Base-by-base conservation (phyloP, 2,113 vertebrate genomes). In the Monarcha castaneiventris region DNA sequence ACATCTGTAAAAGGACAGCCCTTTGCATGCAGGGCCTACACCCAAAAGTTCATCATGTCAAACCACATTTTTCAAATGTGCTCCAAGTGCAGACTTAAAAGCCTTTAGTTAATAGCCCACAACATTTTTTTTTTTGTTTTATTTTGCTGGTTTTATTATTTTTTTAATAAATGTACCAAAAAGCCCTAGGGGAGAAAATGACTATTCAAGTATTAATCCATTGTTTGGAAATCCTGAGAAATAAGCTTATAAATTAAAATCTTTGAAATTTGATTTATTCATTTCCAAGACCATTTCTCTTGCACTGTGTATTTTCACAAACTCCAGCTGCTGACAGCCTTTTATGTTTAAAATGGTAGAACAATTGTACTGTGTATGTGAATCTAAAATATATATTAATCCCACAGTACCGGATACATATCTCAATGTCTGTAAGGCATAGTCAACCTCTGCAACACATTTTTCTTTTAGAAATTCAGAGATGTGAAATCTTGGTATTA, bases 11-110 rank as follows among this genome's bases (percentile, higher is more conserved):
- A 51, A 93, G 71, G 87, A 87, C 52, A 96, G 83, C 32, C 44
- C 92, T 94, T 80, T 87, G 89, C 4, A 3, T 58, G 64, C 79
- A 63, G 63, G 18, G 93, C 89, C 71, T 46, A 81, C 58, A 92
- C 72, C 82, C 92, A 84, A 80, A 85, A 71, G 89, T 87, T 93
- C 78, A 68, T 84, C 49, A 33, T 56, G 88, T 84, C 89, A 95
- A 96, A 93, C 87, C 93, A 95, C 87, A 93, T 86, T 87, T 96
- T 94, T 92, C 81, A 97, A 95, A 91, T 43, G 35, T 43, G 10
- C 69, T 93, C 86, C 58, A 91, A 96, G 52, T 63, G 87, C 85
- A 91, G 73, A 84, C 88, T 97, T 89, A 58, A 88, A 97, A 97
- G 76, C 52, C 48, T 84, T 89, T 55, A 48, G 73, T 82, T 86